phyloP scores from a whole-genome alignment of 2,113 vertebrate species.

The Oenanthe oenanthe region DNA sequence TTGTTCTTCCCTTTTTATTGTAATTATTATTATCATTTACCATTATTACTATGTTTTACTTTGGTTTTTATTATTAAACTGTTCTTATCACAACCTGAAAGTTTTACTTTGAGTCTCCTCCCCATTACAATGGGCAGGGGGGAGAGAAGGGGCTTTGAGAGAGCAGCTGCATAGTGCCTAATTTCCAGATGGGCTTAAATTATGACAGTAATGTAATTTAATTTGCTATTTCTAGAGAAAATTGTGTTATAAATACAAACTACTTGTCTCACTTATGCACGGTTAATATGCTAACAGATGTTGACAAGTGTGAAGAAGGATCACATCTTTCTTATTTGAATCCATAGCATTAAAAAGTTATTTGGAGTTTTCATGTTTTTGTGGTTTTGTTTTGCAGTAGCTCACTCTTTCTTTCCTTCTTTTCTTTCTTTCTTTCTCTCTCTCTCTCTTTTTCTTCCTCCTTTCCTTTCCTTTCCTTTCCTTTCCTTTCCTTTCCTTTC shows the following conservation, averaged over 20 bases:
- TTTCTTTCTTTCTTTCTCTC: background rate
- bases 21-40: background rate
- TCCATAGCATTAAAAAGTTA: background rate
- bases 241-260: background rate
- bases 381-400: background rate
- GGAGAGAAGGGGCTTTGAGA: background rate
- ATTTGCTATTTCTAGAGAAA: background rate
- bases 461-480: no score
- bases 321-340: background rate
- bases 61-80: background rate
- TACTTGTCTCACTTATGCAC: background rate
- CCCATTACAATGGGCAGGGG: background rate
- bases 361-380: background rate
- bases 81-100: background rate
- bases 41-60: background rate
- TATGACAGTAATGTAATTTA: background rate
- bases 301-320: background rate
- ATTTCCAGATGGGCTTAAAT: background rate
- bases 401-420: background rate
- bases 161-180: background rate
- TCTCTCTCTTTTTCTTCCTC: accelerated
- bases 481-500: no score
- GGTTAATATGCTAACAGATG: background rate
- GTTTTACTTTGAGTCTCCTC: background rate
- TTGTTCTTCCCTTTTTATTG: background rate